These are phyloP conservation scores for Napeogenes inachia DNA, from an alignment of 2,888 invertebrate genomes.

Conservation along the genomic window DNA sequence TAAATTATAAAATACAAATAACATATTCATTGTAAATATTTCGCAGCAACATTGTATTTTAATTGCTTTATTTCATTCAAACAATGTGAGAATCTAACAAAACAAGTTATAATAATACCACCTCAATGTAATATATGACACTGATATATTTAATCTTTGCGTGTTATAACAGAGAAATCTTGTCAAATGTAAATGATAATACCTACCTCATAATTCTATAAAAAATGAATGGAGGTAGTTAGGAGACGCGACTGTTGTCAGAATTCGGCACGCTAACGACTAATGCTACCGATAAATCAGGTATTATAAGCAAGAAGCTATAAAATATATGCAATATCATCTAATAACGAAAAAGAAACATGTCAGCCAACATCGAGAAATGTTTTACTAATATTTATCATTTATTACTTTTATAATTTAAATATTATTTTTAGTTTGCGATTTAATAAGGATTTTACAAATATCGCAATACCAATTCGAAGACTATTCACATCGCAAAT, in stretches of 20 bases:
- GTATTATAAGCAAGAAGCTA: conserved; percentile 16
- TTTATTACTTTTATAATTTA: too few species aligned
- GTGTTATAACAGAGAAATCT: not conserved
- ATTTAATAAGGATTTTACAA: too few species aligned
- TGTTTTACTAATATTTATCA: too few species aligned
- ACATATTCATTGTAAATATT: too few species aligned
- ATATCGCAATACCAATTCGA: too few species aligned
- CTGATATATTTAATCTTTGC: conserved; percentile 1
- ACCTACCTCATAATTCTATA: not conserved
- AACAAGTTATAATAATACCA: not conserved
- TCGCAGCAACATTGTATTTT: too few species aligned
- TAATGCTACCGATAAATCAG: conserved; percentile 24
- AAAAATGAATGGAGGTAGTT: conserved; percentile 10
- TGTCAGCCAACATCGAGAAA: not conserved
- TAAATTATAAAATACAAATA: too few species aligned
- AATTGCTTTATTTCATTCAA: not conserved
- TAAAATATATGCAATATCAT: not conserved
- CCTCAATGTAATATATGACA: not conserved
- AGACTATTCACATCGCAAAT: too few species aligned
- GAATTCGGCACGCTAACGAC: conserved; percentile 19
- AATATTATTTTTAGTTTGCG: too few species aligned
- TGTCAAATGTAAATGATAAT: conserved; percentile 6
- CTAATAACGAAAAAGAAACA: not conserved
- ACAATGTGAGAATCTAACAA: not conserved
- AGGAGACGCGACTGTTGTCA: conserved; percentile 10